Percentiles rank a stretch among this genome's conserved stretches.
These are phyloP conservation scores for Etheostoma cragini DNA, from an alignment of 2,113 vertebrate species.

Conservation along the genomic window DNA sequence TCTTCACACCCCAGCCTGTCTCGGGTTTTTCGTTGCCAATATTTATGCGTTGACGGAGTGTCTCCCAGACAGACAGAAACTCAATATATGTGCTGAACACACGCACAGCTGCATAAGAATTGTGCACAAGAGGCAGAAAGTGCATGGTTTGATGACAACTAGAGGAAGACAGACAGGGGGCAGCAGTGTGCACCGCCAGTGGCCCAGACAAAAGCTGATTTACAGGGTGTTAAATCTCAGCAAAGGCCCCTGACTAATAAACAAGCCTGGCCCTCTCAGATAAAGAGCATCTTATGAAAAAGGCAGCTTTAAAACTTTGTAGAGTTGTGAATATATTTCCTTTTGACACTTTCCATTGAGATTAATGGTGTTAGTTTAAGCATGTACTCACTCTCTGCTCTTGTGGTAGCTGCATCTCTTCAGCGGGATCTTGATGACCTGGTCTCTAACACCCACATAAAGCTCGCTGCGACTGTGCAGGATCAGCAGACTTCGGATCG, in stretches of 20 bases:
- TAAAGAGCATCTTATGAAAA: constrained; percentile 63
- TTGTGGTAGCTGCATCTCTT: constrained; percentile 94
- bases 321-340: constrained; percentile 38
- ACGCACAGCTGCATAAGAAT: constrained; percentile 5
- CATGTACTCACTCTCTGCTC: constrained; percentile 88
- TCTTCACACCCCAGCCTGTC: constrained; percentile 43
- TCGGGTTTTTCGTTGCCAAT: constrained; percentile 61
- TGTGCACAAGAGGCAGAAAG: not conserved
- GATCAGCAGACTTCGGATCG: constrained; percentile 92
- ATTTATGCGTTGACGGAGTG: constrained; percentile 51
- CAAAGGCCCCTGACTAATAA: constrained; percentile 54
- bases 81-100: constrained; percentile 61
- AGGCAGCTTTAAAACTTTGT: constrained; percentile 52
- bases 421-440: constrained; percentile 94
- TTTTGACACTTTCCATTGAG: constrained; percentile 48
- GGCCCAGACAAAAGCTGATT: constrained; percentile 73
- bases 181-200: constrained; percentile 53
- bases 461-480: constrained; percentile 95
- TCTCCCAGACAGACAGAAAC: constrained; percentile 59
- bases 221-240: constrained; percentile 67
- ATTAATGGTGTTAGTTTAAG: constrained; percentile 47
- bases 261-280: constrained; percentile 63
- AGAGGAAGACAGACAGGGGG: constrained; percentile 43
- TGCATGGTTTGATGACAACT: constrained; percentile 25
- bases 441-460: constrained; percentile 92